A percentile compares a stretch with the other conserved stretches of the same genome.
Conservation (phyloP, 2,113 vertebrate species). For the Uria aalge region DNA sequence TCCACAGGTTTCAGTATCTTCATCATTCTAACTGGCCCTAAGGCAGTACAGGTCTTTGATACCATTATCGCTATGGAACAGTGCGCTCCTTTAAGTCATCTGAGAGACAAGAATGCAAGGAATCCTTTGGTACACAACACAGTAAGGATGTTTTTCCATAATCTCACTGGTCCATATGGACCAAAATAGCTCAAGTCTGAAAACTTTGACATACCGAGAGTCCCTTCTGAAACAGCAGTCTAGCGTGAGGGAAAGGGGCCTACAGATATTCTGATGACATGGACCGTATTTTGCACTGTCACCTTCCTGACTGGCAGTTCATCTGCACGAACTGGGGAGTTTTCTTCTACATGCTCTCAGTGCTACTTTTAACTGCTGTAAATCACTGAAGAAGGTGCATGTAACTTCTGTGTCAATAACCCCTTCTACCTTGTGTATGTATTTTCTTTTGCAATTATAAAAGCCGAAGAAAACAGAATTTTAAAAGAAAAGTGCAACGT, state of each 20-base stretch:
- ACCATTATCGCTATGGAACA: neutral
- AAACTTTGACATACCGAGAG: neutral
- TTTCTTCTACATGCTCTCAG: neutral
- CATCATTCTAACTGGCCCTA: neutral
- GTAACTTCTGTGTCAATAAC: neutral
- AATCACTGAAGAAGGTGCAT: neutral
- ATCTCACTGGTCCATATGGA: neutral
- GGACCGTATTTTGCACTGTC: neutral
- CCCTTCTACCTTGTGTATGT: neutral
- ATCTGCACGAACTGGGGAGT: neutral
- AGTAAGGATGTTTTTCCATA: neutral
- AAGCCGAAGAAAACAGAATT: neutral
- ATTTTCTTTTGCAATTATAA: neutral
- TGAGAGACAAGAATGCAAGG: neutral
- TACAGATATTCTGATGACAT: neutral
- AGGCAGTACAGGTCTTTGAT: neutral
- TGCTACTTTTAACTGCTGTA: neutral
- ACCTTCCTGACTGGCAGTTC: neutral
- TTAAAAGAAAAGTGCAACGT: neutral
- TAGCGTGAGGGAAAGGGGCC: neutral
- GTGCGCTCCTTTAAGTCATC: neutral
- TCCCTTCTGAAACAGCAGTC: neutral
- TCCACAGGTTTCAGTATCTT: neutral
- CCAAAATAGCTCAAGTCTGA: neutral
- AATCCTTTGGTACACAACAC: neutral